Conservation (phyloP, 2,888 invertebrate species). For the Siphlonurus alternatus region DNA sequence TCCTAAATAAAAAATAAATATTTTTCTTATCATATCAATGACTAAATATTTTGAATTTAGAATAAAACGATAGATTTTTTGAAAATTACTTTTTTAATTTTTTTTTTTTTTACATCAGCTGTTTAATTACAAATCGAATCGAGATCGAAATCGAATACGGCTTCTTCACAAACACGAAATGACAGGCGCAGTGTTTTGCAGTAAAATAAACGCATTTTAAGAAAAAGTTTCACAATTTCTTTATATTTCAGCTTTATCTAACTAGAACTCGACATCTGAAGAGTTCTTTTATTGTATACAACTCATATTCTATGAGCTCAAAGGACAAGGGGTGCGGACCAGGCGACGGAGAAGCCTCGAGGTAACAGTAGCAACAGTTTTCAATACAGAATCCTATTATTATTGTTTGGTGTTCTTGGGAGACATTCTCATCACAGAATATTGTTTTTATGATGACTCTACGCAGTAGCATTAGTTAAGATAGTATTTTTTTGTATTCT, state of each 20-base stretch:
- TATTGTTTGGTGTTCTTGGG: no score
- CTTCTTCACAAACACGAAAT: background rate
- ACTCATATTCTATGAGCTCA: constrained; percentile 16
- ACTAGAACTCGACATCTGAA: background rate
- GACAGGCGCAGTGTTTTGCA: background rate
- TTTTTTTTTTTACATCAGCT: background rate
- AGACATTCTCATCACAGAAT: no score
- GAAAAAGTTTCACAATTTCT: background rate
- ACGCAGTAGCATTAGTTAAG: no score
- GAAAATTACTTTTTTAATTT: background rate
- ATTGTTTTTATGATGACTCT: no score
- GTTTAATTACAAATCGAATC: no score
- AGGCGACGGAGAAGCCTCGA: constrained; percentile 16
- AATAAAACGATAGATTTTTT: background rate
- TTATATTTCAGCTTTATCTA: background rate
- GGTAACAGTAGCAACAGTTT: no score
- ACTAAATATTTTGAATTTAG: background rate
- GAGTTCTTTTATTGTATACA: background rate
- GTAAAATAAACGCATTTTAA: background rate
- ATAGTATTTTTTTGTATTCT: no score
- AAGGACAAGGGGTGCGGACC: constrained; percentile 14
- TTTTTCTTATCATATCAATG: background rate
- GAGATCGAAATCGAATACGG: background rate
- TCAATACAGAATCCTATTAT: no score
- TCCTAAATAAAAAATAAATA: no score